Evolutionary conservation across 2,113 vertebrate species (phyloP), one percentile per base, ranked within the genome.

Genomic region (Camelus bactrianus): DNA sequence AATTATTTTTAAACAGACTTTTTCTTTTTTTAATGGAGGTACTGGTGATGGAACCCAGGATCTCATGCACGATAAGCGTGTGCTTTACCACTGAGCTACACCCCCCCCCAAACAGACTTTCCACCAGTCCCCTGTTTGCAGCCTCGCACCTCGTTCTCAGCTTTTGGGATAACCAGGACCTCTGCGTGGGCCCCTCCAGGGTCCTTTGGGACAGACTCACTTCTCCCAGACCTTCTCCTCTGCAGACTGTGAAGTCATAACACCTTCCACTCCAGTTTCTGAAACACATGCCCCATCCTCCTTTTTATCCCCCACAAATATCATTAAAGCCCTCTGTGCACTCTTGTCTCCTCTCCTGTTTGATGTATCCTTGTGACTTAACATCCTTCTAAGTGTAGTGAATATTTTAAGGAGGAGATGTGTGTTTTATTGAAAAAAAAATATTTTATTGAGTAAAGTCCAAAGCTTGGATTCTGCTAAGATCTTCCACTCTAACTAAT

Each of bases 131-230:
- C 17, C 80, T 8, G 2, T 16, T 6, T 46, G n/a, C 22, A 46
- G 20, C 17, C 32, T 26, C 50, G n/a, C 8, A 5, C 52, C 24
- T 75, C 46, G 6, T 16, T 42, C 75, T 65, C 12, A 2, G 24
- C 4, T 58, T 69, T 28, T 22, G 35, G 42, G 9, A 15, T 46
- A 24, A 38, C 26, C 16, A 13, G 24, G 52, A 38, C 54, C 62
- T 15, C 60, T 20, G 5, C 14, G 4, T 19, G 52, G 16, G 67
- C 35, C 16, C 24, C 72, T 38, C 50, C 19, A 14, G 22, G 8
- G 11, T 62, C 35, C 75, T 13, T 1, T 0, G 0, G 52, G 32
- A 60, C 38, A 13, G 2, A 0, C 9, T 42, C 62, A 24, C 22
- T 87, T 75, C 38, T 85, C 56, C 67, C 8, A 5, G 42, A 11